Conservation (phyloP, 2,797 vertebrate species). For the Kryptolebias ocellatus region DNA sequence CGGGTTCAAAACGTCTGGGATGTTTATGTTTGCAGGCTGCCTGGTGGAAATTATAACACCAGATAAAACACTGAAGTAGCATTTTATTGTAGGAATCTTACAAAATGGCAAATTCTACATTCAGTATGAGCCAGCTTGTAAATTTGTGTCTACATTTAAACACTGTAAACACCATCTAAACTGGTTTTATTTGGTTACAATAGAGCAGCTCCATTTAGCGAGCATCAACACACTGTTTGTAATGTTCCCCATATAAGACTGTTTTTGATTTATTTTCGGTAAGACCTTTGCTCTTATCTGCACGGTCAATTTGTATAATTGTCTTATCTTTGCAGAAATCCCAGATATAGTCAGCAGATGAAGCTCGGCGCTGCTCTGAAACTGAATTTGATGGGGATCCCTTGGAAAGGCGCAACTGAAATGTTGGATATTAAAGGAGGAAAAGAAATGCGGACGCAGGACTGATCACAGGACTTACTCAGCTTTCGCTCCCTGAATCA, state of each 20-base stretch:
- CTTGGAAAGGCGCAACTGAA: slow-evolving; percentile 70
- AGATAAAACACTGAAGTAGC: not conserved
- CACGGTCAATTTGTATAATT: slow-evolving; percentile 13
- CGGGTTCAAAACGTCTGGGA: not conserved
- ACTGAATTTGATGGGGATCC: slow-evolving; percentile 74
- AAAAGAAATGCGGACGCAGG: slow-evolving; percentile 60
- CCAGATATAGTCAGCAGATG: not conserved
- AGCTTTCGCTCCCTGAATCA: slow-evolving; percentile 94
- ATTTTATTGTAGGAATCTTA: not conserved
- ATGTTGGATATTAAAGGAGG: slow-evolving; percentile 66
- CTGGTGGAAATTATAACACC: slow-evolving; percentile 2
- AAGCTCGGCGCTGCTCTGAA: not conserved
- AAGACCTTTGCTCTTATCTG: slow-evolving; percentile 2
- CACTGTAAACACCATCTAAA: not conserved
- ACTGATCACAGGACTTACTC: slow-evolving; percentile 91
- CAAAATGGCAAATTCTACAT: slow-evolving; percentile 3
- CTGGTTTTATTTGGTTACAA: not conserved
- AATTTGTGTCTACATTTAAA: not conserved
- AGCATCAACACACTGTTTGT: too few relatives aligned
- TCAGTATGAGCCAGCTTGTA: not conserved
- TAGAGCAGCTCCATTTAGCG: slow-evolving; percentile 5
- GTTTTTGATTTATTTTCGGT: not conserved
- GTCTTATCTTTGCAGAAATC: not conserved
- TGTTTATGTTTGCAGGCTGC: slow-evolving; percentile 1
- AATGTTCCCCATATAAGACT: too few relatives aligned